Evolutionary conservation across 1,140 invertebrate species (phyloP).

Genomic region (Eumaeus atala): DNA sequence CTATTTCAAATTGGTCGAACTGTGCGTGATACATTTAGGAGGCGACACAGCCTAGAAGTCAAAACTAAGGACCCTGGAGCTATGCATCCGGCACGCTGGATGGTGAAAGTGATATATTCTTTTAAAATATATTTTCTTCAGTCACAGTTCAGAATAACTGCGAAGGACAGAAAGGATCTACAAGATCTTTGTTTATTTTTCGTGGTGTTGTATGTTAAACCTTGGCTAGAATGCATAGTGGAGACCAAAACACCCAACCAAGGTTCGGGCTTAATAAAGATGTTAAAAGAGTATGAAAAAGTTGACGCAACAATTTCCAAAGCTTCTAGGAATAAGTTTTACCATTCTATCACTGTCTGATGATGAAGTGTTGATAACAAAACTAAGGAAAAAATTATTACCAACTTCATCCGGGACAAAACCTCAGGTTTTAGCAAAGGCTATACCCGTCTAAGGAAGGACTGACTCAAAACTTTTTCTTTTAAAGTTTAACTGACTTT

Average conservation of each 20-base stretch:
- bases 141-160: too few relatives aligned
- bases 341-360: neutral
- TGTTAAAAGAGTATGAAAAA: neutral
- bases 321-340: neutral
- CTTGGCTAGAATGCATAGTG: neutral
- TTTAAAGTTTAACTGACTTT: neutral
- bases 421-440: neutral
- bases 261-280: neutral
- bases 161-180: too few relatives aligned
- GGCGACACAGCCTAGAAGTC: too few relatives aligned
- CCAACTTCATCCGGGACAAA: neutral
- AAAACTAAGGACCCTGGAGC: too few relatives aligned
- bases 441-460: neutral
- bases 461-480: neutral
- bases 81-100: conserved; percentile 52
- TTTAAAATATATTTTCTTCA: conserved; percentile 42
- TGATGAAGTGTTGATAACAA: neutral
- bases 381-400: neutral
- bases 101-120: conserved; percentile 54
- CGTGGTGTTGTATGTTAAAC: too few relatives aligned
- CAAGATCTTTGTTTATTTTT: too few relatives aligned
- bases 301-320: too few relatives aligned
- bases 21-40: too few relatives aligned
- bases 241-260: neutral
- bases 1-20: too few relatives aligned